Base-by-base conservation (phyloP, 2,113 vertebrate genomes). In the Otus sunia region DNA sequence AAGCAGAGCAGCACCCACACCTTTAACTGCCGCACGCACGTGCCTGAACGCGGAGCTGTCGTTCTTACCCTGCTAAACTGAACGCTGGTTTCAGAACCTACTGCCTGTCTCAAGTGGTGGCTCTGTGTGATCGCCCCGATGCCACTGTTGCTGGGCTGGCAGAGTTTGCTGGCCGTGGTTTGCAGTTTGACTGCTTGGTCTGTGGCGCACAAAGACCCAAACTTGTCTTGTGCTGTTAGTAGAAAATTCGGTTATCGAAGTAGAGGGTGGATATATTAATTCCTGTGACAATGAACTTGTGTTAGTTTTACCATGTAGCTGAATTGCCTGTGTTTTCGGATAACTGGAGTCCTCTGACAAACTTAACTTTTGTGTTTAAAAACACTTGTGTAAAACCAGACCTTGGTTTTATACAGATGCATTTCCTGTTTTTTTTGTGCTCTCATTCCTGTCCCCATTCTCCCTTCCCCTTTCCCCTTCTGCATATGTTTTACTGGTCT, bases 401-500 rank as follows among this genome's bases (percentile, higher is more conserved):
- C 59, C 20, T 64, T 59, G 88, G 94, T 95, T 97, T 92, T 95
- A 88, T 58, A 90, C 87, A 67, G 93, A 82, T 93, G 91, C 89
- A 43, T 96, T 96, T 88, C 87, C 64, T 95, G 93, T 3, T 41
- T 7, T 91, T 94, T 90, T 79, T 78, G 95, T 86, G 91, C 62
- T 91, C 84, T 89, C 94, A 47, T 66, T 96, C 43, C 73, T 94
- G 90, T 85, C 88, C 66, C 93, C 34, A 0, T 89, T 96, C 81
- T 96, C 96, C 96, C 93, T 93, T 92, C 37, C 94, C 84, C 79
- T 83, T 84, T 88, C 36, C 85, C 94, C 49, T 93, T 75, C 78
- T 87, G 94, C 90, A 94, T 92, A 55, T 98, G 94, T 96, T 96
- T 95, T 88, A 73, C 95, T 96, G 92, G 77, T 96, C 83, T 96